Evolutionary conservation across 2,113 vertebrate genomes (phyloP).

Genomic region (Callopanchax toddi): DNA sequence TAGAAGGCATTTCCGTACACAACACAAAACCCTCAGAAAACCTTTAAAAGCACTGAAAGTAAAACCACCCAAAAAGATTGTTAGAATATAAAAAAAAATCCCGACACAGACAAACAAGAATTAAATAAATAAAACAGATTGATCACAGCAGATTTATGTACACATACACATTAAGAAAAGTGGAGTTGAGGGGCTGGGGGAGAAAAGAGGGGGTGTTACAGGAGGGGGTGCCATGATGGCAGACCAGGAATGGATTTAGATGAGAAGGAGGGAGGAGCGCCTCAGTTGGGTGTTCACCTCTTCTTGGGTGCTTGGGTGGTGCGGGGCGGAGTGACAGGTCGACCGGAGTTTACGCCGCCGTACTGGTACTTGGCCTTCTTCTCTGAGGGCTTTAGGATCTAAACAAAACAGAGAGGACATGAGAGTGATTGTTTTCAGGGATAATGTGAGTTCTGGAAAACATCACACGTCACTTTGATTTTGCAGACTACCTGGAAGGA

Average conservation of each 20-base stretch:
- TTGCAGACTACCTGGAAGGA: conserved; percentile 88
- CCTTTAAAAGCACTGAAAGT: conserved; percentile 56
- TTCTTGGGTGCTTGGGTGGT: conserved; percentile 77
- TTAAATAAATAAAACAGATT: conserved; percentile 63
- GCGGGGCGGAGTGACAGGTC: conserved; percentile 76
- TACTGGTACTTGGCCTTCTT: conserved; percentile 81
- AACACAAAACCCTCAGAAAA: conserved; percentile 58
- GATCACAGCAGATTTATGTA: conserved; percentile 83
- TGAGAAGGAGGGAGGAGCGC: neutral
- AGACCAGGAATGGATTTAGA: conserved; percentile 38
- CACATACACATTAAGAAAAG: conserved; percentile 81
- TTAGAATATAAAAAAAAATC: conserved; percentile 73
- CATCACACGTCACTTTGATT: too few relatives aligned
- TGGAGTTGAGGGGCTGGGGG: conserved; percentile 39
- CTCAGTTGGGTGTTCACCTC: conserved; percentile 69
- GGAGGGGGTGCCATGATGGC: conserved; percentile 50
- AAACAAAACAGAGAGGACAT: neutral
- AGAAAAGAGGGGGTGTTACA: conserved; percentile 61
- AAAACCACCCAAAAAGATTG: conserved; percentile 57
- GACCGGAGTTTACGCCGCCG: conserved; percentile 74
- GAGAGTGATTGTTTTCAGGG: neutral
- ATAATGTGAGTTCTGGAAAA: neutral
- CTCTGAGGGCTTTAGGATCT: conserved; percentile 79
- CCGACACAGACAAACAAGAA: conserved; percentile 20
- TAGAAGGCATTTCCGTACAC: conserved; percentile 39